Evolutionary conservation across 2,113 vertebrate species (phyloP).

Genomic region (Dryoscopus gambensis): DNA sequence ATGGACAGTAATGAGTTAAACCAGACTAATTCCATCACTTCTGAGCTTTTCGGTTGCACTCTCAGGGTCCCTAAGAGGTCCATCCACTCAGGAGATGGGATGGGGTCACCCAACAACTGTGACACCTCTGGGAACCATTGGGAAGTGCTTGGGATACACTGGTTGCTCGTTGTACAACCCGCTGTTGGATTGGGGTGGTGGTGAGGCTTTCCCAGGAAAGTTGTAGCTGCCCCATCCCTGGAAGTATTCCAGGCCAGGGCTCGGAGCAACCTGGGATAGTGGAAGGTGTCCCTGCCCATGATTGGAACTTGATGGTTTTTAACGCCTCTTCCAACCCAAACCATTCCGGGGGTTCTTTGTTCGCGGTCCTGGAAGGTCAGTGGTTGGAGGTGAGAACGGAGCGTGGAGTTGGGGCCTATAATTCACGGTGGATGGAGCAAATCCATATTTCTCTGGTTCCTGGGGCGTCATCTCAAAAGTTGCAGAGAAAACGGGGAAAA

Average conservation of each 20-base stretch:
- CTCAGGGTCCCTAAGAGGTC: not conserved
- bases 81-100: not conserved
- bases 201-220: not conserved
- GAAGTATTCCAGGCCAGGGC: not conserved
- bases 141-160: fast-evolving
- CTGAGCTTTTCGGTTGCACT: not conserved
- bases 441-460: not conserved
- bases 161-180: fast-evolving
- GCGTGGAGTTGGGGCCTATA: fast-evolving
- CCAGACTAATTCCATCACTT: not conserved
- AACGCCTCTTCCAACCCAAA: not conserved
- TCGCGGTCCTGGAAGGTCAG: not conserved
- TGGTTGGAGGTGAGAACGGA: not conserved
- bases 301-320: fast-evolving
- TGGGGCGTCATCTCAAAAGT: not conserved
- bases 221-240: not conserved
- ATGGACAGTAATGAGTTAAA: not conserved
- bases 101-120: not conserved
- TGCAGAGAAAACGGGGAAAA: not conserved
- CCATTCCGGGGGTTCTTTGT: not conserved
- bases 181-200: fast-evolving
- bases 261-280: not conserved
- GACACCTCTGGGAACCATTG: not conserved
- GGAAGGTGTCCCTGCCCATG: not conserved
- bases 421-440: not conserved